Evolutionary conservation across 2,113 vertebrate species (phyloP), one percentile per base, ranked within the genome.

Genomic region (Corvus moneduloides): DNA sequence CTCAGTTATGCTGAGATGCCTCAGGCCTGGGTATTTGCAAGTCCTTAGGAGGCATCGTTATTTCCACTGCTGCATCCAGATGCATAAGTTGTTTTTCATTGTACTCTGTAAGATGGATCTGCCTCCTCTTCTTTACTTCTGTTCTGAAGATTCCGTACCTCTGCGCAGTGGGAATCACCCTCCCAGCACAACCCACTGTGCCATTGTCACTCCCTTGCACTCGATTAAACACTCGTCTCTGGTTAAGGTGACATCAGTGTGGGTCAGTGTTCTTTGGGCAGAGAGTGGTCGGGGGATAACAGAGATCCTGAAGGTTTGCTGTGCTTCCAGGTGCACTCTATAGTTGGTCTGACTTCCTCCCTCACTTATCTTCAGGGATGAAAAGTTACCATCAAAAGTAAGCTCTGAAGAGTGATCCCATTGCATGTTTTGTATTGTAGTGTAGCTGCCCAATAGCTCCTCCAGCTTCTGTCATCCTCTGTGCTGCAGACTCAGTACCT

Each of bases 211-310:
- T 93, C 85, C 83, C 63, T 71, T 75, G 79, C 90, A 71, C 74
- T 93, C 73, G 6, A 90, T 93, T 92, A 94, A 96, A 95, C 88
- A 64, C 79, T 94, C 6, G 18, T 90, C 90, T 95, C 80, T 96
- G 94, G 92, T 87, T 85, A 94, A 94, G 93, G 94, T 90, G 94
- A 64, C 64, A 16, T 22, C 68, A 7, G 2, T 24, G 68, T 90
- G 92, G 90, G 85, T 86, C 13, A 4, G n/a, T 84, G 85, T 72
- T 73, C 69, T 94, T 26, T 84, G 64, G 75, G 71, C 44, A 44
- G 30, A 44, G 59, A 2, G 12, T 23, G 41, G 51, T 49, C 46
- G 17, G 14, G 9, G 48, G 24, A 5, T 23, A 73, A 59, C 2
- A 0, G 27, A 48, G 37, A 32, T 33, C 39, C n/a, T 33, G 44